Conservation (phyloP, 2,888 invertebrate species). For the Folsomia manolachei region DNA sequence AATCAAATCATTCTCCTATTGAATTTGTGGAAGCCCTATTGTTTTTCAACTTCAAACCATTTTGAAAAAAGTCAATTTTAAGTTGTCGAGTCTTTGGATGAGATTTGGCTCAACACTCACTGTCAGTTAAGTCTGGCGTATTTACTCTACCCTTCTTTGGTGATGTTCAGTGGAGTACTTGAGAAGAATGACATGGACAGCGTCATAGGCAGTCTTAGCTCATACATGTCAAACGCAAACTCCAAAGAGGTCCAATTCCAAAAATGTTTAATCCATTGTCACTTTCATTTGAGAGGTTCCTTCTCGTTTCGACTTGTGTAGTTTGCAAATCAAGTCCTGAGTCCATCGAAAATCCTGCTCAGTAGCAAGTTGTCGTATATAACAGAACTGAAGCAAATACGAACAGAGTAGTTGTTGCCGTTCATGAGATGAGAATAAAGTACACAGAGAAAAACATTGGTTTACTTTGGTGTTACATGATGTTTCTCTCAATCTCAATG, state of each 20-base stretch:
- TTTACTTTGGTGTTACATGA: too few species aligned
- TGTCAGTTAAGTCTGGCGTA: too few species aligned
- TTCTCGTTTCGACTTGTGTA: neutral
- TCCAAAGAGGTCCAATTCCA: too few species aligned
- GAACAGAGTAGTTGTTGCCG: neutral
- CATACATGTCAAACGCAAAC: too few species aligned
- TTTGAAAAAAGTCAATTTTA: too few species aligned
- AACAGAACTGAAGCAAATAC: neutral
- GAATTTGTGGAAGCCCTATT: too few species aligned
- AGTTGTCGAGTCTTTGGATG: too few species aligned
- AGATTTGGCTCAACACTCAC: too few species aligned
- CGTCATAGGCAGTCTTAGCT: too few species aligned
- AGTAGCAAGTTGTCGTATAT: neutral
- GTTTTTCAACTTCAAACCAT: too few species aligned
- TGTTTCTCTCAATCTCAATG: neutral
- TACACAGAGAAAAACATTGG: too few species aligned
- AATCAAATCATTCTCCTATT: too few species aligned
- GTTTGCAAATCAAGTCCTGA: neutral
- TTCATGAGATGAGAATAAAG: neutral
- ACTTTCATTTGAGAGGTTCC: neutral
- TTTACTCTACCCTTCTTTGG: neutral
- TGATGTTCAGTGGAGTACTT: neutral
- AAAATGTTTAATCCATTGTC: neutral
- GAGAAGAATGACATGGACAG: slow-evolving; percentile 1
- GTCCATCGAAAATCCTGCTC: neutral